A percentile compares a stretch with the other conserved stretches of the same genome.
Evolutionary conservation across 1,140 invertebrate genomes (phyloP).

Genomic region (Procambarus clarkii): DNA sequence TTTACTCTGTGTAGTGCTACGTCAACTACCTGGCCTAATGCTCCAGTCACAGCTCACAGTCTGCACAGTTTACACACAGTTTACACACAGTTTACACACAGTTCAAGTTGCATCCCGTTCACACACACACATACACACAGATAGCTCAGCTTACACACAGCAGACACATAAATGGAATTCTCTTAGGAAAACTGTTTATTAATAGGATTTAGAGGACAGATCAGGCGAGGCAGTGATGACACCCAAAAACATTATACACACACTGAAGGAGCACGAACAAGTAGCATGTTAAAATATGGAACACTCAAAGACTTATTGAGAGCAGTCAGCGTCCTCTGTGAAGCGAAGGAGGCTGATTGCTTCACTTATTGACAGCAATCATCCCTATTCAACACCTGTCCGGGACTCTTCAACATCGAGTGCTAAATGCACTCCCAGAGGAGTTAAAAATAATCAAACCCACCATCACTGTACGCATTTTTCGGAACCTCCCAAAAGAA

Average conservation of each 20-base stretch:
- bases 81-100: no score
- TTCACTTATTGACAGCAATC: no score
- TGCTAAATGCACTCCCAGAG: no score
- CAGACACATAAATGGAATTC: background rate
- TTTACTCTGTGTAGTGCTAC: background rate
- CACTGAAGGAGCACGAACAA: background rate
- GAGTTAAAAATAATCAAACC: no score
- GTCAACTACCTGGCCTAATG: background rate
- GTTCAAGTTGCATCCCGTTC: background rate
- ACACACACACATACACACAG: background rate
- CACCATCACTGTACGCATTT: no score
- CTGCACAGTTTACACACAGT: slow-evolving; percentile 2
- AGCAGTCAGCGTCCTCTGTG: no score
- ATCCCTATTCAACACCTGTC: no score
- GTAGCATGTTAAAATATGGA: no score
- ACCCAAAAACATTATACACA: background rate
- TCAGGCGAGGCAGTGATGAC: background rate
- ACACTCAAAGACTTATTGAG: no score
- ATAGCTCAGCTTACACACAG: slow-evolving; percentile 13
- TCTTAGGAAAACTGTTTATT: background rate
- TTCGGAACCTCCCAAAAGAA: no score
- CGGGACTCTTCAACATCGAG: no score
- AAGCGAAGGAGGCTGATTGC: no score
- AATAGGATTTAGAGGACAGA: background rate
- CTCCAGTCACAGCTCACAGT: background rate